Base-by-base conservation (phyloP, 2,797 vertebrate genomes). In the Anabacerthia variegaticeps region DNA sequence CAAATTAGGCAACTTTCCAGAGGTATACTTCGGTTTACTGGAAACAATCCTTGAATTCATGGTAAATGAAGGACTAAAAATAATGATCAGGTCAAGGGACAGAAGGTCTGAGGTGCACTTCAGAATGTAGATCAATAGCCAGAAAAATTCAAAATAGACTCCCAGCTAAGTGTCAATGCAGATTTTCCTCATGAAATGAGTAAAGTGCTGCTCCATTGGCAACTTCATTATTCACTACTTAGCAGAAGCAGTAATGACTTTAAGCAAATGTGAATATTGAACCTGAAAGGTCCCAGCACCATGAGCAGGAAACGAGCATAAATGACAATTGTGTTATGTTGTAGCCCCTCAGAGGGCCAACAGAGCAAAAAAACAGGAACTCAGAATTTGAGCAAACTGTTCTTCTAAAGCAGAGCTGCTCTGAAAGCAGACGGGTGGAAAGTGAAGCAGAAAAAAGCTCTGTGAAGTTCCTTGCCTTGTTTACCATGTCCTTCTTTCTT, bases 201-300 rank as follows among this genome's bases (percentile, higher is more conserved):
- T 89, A 78, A 95, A 95, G 95, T 85, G 87, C 91, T 92, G 58
- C 59, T 93, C 58, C 89, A 90, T 88, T 89, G 72, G 81, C 91
- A 96, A 92, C 63, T 82, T 95, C 88, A 86, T 96, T 95, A 96
- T 94, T 95, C 94, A 92, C 65, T 92, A 83, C 92, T 96, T 96
- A 95, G 67, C 44, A 94, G 80, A 84, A 24, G 30, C 71, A 85
- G 62, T 95, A 96, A 96, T 84, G 85, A 94, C 69, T 96, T 93
- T 32, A 89, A 56, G 83, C 79, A 93, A 94, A 95, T 62, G 65
- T 86, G 93, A 94, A 95, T 96, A 95, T 88, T 94, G 88, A 96
- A 95, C 93, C 85, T 82, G 91, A 96, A 97, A 88, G 77, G 36
- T 72, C 82, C 71, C 34, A 36, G 74, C 28, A 59, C 27, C 27